Percentiles rank a stretch among this genome's conserved stretches.
Evolutionary conservation across 1,140 invertebrate species (phyloP).

Genomic region (Halesus radiatus): DNA sequence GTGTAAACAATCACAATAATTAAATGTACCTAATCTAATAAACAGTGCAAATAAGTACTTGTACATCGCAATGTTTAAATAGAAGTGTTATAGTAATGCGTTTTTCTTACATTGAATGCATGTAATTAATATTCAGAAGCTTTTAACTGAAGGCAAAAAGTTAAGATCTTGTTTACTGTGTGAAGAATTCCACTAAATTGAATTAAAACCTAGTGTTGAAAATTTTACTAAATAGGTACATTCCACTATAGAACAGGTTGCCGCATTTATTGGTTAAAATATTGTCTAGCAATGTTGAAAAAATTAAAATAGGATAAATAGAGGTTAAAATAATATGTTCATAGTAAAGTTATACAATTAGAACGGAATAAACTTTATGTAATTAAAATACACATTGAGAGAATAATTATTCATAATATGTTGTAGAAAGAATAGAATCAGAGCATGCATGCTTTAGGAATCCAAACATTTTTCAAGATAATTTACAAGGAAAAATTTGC

Average conservation of each 20-base stretch:
- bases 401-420: neutral
- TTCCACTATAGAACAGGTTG: neutral
- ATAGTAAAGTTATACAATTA: constrained; percentile 2
- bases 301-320: constrained; percentile 5
- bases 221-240: neutral
- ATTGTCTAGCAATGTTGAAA: neutral
- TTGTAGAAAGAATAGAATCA: neutral
- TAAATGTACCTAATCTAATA: too few relatives aligned
- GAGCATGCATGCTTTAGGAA: neutral
- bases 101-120: too few relatives aligned
- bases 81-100: too few relatives aligned
- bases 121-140: too few relatives aligned
- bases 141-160: too few relatives aligned
- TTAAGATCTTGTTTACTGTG: too few relatives aligned
- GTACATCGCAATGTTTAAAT: too few relatives aligned
- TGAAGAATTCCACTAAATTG: too few relatives aligned
- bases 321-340: constrained; percentile 4
- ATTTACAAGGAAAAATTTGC: neutral
- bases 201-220: too few relatives aligned
- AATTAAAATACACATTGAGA: constrained; percentile 9
- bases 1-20: too few relatives aligned
- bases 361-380: neutral
- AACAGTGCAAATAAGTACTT: too few relatives aligned
- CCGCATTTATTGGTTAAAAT: neutral
- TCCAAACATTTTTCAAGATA: neutral